phyloP scores from a whole-genome alignment of 2,797 vertebrate species.

The Rhabdomys pumilio region DNA sequence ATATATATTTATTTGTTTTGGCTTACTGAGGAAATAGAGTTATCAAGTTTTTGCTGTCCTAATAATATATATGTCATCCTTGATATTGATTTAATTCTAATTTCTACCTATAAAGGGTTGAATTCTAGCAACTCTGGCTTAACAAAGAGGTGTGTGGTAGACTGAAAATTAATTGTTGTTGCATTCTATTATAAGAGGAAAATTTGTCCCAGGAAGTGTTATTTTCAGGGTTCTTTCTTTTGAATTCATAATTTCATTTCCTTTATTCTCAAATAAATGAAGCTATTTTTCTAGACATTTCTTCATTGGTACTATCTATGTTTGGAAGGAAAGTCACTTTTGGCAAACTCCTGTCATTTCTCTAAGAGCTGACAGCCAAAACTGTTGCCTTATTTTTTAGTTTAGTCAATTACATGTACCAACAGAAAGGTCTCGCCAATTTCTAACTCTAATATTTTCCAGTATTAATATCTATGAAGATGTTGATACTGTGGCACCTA shows the following conservation, averaged over 20 bases:
- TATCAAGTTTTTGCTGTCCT: not conserved
- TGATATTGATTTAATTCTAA: constrained; percentile 9
- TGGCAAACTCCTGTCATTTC: constrained; percentile 37
- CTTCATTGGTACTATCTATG: not conserved
- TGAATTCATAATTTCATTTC: constrained; percentile 61
- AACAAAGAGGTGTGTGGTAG: not conserved
- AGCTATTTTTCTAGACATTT: constrained; percentile 8
- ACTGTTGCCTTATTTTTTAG: constrained; percentile 40
- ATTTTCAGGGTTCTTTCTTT: constrained; percentile 37
- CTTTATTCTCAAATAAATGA: constrained; percentile 26
- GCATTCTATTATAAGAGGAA: not conserved
- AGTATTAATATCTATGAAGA: not conserved
- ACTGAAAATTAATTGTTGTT: not conserved
- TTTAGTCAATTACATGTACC: not conserved
- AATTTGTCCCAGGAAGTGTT: not conserved
- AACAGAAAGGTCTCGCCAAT: not conserved
- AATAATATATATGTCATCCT: not conserved
- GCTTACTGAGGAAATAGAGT: not conserved
- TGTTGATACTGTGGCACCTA: not conserved
- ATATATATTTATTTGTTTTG: constrained; percentile 40
- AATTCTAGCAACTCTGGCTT: not conserved
- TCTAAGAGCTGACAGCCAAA: not conserved
- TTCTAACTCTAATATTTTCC: constrained; percentile 39
- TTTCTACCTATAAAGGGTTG: constrained; percentile 23
- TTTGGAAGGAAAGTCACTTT: constrained; percentile 61